Evolutionary conservation across 2,888 invertebrate species (phyloP), one percentile per base, ranked within the genome.

Genomic region (Andricus quercusramuli): DNA sequence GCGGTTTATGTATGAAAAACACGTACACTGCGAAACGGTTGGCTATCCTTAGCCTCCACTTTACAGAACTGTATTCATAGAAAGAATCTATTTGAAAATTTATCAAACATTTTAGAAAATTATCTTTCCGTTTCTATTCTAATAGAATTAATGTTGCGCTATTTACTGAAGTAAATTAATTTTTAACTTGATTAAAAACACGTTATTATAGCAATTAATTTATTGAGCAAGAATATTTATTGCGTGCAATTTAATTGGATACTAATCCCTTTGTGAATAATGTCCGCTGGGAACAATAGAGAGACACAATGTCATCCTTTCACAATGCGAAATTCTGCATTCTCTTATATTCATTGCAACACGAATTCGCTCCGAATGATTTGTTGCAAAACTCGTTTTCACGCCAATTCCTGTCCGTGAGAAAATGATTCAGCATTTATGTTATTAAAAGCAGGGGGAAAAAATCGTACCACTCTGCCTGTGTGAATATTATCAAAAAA

Each of bases 11-110:
- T 20, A 68, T 68, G 47, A 68, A 68, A 68, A 68, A 15, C 47
- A 68, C 68, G 68, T 68, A 68, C 68, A 25, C 41, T 68, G 68
- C 47, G 68, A 68, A 68, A 68, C 68, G 44, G 44, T 47, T 68
- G 44, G 47, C 68, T 68, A 68, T 68, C 68, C 25, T 68, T 68
- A 68, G 68, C 68, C 47, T 68, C 25, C 68, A 25, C 47, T 68
- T 47, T 68, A 29, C 68, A 68, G 68, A 68, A 47, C 47, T 47
- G 47, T 29, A 68, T 68, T 68, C 68, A 68, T 68, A 68, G 68
- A 68, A 47, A 44, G 68, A 65, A 65, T 8, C 32, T 32, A 65
- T 29, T 25, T 20, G 13, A 51, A 51, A 51, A 51, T 6, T 8
- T 29, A 65, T 64, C 64, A 65, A 17, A 32, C 6, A 17, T 32